Evolutionary conservation across 2,113 vertebrate genomes (phyloP).

Genomic region (Bubo blakistoni): DNA sequence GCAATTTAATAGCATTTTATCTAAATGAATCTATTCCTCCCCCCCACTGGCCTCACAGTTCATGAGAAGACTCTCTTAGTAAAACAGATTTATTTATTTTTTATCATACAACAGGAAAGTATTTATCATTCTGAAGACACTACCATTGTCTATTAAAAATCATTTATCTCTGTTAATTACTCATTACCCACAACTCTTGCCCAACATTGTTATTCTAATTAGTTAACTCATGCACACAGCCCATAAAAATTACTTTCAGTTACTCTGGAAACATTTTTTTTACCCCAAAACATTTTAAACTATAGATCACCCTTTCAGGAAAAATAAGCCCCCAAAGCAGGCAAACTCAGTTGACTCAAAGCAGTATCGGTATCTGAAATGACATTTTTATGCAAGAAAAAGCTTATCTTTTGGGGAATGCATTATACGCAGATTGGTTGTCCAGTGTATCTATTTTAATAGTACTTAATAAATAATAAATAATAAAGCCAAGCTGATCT

Average conservation of each 20-base stretch:
- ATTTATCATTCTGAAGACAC: constrained; percentile 12
- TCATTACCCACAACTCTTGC: not conserved
- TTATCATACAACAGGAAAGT: not conserved
- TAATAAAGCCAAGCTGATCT: not conserved
- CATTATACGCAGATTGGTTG: not conserved
- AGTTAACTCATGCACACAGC: not conserved
- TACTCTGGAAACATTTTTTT: not conserved
- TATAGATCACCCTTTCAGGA: not conserved
- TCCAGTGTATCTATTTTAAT: not conserved
- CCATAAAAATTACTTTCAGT: not conserved
- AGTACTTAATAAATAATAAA: constrained; percentile 3
- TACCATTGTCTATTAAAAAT: constrained; percentile 4
- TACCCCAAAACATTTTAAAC: not conserved
- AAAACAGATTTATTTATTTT: constrained; percentile 29
- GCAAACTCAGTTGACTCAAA: not conserved
- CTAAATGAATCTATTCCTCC: constrained; percentile 51
- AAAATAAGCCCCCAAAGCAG: not conserved
- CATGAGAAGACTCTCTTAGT: not conserved
- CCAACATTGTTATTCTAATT: not conserved
- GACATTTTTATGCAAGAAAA: not conserved
- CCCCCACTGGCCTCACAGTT: not conserved
- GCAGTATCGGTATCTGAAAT: not conserved
- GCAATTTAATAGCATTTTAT: constrained; percentile 65
- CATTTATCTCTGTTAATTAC: not conserved
- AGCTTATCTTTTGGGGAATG: not conserved